A percentile compares a stretch with the other conserved stretches of the same genome.
Conservation (phyloP, 92 coral and sea anemone species). For the Parazoanthus darwini region DNA sequence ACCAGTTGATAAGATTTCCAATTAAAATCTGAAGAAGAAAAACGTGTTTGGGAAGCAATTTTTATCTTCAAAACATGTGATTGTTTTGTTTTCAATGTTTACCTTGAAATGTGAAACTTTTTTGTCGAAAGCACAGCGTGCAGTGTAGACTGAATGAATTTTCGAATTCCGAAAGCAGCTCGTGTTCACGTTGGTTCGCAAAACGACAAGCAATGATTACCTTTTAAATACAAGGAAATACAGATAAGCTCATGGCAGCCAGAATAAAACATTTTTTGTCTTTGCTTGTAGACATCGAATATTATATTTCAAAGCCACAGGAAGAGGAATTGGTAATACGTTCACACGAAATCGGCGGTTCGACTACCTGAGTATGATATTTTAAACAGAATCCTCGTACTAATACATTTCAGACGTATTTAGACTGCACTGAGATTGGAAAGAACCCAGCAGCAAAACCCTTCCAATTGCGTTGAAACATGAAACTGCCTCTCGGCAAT, state of each 20-base stretch:
- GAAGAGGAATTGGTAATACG: neutral
- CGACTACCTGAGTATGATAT: neutral
- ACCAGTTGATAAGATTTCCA: neutral
- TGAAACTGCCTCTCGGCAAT: conserved; percentile 9
- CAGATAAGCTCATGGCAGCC: neutral
- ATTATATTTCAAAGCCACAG: conserved; percentile 6
- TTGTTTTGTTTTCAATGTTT: conserved; percentile 39
- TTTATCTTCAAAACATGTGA: conserved; percentile 20
- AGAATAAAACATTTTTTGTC: conserved; percentile 14
- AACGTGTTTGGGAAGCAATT: conserved; percentile 9
- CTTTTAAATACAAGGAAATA: conserved; percentile 8
- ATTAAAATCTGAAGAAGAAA: conserved; percentile 5
- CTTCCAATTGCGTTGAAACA: neutral
- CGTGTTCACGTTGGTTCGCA: neutral
- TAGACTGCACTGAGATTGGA: neutral
- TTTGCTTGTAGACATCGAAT: conserved; percentile 21
- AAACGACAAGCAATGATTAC: neutral
- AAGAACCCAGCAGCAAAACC: neutral
- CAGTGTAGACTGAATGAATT: conserved; percentile 16
- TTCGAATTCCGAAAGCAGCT: conserved; percentile 27
- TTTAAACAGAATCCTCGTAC: conserved; percentile 4
- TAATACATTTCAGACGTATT: neutral
- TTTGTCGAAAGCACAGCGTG: conserved; percentile 18
- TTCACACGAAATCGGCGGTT: neutral
- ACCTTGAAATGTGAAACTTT: conserved; percentile 19